A percentile compares a stretch with the other conserved stretches of the same genome.
These are phyloP conservation scores for Epizoanthus rinbou DNA, from an alignment of 92 coral and sea anemone species.

Conservation along the genomic window DNA sequence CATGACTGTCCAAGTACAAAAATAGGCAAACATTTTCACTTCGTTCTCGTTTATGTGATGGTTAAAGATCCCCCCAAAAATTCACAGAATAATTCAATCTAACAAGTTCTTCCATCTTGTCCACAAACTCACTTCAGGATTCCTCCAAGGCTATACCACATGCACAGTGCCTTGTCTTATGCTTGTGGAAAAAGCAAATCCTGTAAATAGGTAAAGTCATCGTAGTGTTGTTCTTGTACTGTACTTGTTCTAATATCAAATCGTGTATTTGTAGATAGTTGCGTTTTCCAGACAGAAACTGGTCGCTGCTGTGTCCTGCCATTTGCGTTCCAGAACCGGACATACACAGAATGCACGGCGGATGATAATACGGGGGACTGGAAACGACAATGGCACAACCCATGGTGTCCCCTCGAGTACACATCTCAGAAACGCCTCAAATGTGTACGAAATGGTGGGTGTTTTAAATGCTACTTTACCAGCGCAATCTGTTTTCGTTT, in stretches of 20 bases:
- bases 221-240: neutral
- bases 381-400: slow-evolving; percentile 70
- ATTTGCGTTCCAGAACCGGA: slow-evolving; percentile 61
- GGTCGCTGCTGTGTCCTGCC: slow-evolving; percentile 80
- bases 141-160: too few relatives aligned
- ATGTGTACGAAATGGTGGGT: slow-evolving; percentile 57
- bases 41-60: too few relatives aligned
- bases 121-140: too few relatives aligned
- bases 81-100: neutral
- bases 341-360: slow-evolving; percentile 79
- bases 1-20: too few relatives aligned
- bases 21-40: too few relatives aligned
- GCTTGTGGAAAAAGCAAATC: too few relatives aligned
- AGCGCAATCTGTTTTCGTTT: too few relatives aligned
- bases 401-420: slow-evolving; percentile 69
- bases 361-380: slow-evolving; percentile 53
- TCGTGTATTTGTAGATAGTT: slow-evolving; percentile 38
- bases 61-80: too few relatives aligned
- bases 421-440: slow-evolving; percentile 17
- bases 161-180: too few relatives aligned
- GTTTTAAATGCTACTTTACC: neutral
- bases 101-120: too few relatives aligned
- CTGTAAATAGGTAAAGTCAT: too few relatives aligned
- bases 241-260: neutral
- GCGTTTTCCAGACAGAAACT: slow-evolving; percentile 68